Base-by-base conservation (phyloP, 2,888 invertebrate genomes). In the Acanthosepion lycidas region DNA sequence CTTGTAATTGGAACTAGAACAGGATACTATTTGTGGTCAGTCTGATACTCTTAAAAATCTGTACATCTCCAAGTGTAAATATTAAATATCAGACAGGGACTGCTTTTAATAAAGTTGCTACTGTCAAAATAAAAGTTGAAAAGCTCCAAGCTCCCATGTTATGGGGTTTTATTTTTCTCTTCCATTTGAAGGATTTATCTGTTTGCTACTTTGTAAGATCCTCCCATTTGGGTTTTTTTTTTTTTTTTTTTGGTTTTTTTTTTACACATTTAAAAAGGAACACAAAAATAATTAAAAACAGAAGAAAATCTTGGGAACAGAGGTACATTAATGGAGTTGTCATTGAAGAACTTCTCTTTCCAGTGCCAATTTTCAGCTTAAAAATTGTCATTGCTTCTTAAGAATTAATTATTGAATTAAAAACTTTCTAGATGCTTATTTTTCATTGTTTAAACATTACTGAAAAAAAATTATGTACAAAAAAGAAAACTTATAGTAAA, bases 341-440 rank as follows among this genome's bases (percentile, higher is more conserved):
- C 78, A n/a, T 78, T 78, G 78, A 78, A 33, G n/a, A 78, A 78
- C 33, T 78, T n/a, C 78, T 78, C 33, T 78, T 78, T 78, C 78
- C 33, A 12, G 12, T 78, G 78, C 78, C 78, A 78, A 78, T 78
- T 78, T 78, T 78, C 78, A 78, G 78, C 78, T 78, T 78, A 78
- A 78, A 78, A 78, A 78, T 78, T 64, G 64, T 64, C 64, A n/a
- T 78, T n/a, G n/a, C 23, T 78, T 12, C 78, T 78, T 78, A 78
- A 78, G 78, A 78, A 78, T 78, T 78, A 78, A 78, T 78, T 78
- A 78, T 78, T 78, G 78, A 78, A n/a, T n/a, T 78, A 33, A n/a
- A 42, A 78, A 15, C 78, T 78, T 78, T 78, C 5, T n/a, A n/a
- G 78, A 78, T 78, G 78, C 18, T 78, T 78, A 15, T 78, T 78